phyloP scores from a whole-genome alignment of 2,888 invertebrate genomes.

The Gonocerus acuteangulatus region DNA sequence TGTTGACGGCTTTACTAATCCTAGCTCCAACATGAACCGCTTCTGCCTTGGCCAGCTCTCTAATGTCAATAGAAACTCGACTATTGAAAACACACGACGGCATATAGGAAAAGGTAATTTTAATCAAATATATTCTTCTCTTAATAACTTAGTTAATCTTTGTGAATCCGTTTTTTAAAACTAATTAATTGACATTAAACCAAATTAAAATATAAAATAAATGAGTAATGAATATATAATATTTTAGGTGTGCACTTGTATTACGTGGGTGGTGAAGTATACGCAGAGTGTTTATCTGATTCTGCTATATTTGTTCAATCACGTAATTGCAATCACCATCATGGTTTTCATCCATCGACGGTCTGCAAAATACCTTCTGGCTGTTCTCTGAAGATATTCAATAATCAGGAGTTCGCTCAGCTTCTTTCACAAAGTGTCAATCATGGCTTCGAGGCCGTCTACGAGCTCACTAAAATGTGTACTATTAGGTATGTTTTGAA shows the following conservation, averaged over 20 bases:
- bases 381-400: slow-evolving; percentile 96
- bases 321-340: slow-evolving; percentile 96
- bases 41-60: slow-evolving; percentile 96
- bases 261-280: slow-evolving; percentile 95
- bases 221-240: no score
- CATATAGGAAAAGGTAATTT: slow-evolving; percentile 86
- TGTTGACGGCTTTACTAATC: slow-evolving; percentile 98
- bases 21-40: slow-evolving; percentile 88
- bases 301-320: slow-evolving; percentile 98
- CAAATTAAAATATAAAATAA: no score
- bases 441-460: slow-evolving; percentile 97
- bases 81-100: slow-evolving; percentile 94
- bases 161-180: no score
- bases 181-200: no score
- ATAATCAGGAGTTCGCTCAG: slow-evolving; percentile 94
- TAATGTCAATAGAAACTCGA: slow-evolving; percentile 96
- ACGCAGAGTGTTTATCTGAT: slow-evolving; percentile 94
- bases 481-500: slow-evolving; percentile 64
- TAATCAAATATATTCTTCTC: no score
- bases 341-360: slow-evolving; percentile 96
- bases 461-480: slow-evolving; percentile 98
- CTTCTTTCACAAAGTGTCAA: slow-evolving; percentile 92
- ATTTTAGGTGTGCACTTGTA: slow-evolving; percentile 70
- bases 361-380: slow-evolving; percentile 98
- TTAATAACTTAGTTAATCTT: no score